Evolutionary conservation across 2,888 invertebrate genomes (phyloP).

Genomic region (Platycheirus rosarum): DNA sequence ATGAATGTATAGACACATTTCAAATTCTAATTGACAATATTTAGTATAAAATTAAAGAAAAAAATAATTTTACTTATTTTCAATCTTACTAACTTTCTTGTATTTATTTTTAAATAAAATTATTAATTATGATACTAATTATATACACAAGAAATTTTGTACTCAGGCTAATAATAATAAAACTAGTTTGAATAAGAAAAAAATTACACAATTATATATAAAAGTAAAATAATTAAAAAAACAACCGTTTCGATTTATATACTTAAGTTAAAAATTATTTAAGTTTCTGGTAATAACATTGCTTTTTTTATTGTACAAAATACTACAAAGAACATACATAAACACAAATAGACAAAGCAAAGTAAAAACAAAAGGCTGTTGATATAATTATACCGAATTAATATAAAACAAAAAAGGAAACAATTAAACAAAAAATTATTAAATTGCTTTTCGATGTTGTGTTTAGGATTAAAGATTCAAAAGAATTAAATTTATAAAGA

Average conservation of each 20-base stretch:
- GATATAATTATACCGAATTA: constrained; percentile 29
- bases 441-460: constrained; percentile 70
- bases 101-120: neutral
- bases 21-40: constrained; percentile 67
- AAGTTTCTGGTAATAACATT: neutral
- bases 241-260: too few species aligned
- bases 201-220: constrained; percentile 6
- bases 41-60: constrained; percentile 41
- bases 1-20: constrained; percentile 33
- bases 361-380: constrained; percentile 65
- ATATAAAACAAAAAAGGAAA: constrained; percentile 4
- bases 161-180: constrained; percentile 70
- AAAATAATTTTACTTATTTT: constrained; percentile 1
- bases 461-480: constrained; percentile 39
- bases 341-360: constrained; percentile 32
- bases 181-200: constrained; percentile 12
- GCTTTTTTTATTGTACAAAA: neutral
- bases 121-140: neutral
- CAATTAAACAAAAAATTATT: constrained; percentile 13
- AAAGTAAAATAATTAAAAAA: neutral
- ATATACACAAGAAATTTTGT: constrained; percentile 45
- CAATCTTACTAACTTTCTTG: constrained; percentile 1
- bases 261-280: neutral
- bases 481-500: neutral
- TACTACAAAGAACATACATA: constrained; percentile 4